These are phyloP conservation scores for Salvelinus sp. DNA, from an alignment of 2,113 vertebrate genomes.

Conservation along the genomic window DNA sequence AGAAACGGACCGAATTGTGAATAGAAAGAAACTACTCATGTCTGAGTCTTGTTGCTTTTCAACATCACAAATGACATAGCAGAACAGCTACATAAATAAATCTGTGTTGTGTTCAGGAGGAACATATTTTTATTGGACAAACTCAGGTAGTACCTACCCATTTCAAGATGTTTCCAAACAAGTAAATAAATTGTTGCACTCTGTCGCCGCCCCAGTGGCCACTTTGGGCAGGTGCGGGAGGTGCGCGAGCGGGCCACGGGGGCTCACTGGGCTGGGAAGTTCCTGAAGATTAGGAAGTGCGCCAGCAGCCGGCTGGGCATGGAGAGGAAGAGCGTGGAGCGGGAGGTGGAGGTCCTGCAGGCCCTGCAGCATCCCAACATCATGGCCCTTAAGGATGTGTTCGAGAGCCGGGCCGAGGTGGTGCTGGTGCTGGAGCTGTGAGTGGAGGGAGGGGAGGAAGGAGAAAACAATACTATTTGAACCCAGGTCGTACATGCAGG, in stretches of 20 bases:
- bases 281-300: slow-evolving; percentile 63
- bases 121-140: neutral
- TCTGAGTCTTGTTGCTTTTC: no score
- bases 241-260: slow-evolving; percentile 65
- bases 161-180: no score
- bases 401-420: slow-evolving; percentile 74
- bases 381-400: slow-evolving; percentile 74
- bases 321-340: slow-evolving; percentile 68
- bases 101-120: neutral
- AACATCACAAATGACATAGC: no score
- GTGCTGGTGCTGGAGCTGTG: slow-evolving; percentile 81
- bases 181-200: neutral
- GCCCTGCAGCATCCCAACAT: slow-evolving; percentile 74
- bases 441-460: slow-evolving; percentile 43
- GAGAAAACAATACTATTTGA: neutral
- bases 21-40: no score
- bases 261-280: slow-evolving; percentile 71
- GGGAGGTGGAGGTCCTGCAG: slow-evolving; percentile 74
- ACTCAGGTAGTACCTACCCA: neutral
- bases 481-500: no score
- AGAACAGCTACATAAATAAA: no score
- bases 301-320: slow-evolving; percentile 66
- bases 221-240: slow-evolving; percentile 74
- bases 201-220: slow-evolving; percentile 63
- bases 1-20: no score